Base-by-base conservation (phyloP, 2,888 invertebrate genomes). In the Dione juno region DNA sequence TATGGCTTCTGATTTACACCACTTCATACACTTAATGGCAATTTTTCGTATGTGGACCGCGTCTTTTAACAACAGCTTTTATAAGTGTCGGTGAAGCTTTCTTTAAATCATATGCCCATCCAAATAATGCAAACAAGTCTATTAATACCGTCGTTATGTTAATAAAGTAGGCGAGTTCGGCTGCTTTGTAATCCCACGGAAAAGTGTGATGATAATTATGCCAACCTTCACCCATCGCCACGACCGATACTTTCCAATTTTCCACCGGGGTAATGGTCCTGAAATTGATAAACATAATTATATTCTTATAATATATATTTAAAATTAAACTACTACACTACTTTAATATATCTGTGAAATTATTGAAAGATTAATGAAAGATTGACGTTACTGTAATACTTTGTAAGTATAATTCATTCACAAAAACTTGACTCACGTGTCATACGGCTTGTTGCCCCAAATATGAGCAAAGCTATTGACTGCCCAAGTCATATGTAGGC, bases 181-280 rank as follows among this genome's bases (percentile, higher is more conserved):
- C 96, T 37, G 98, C 96, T 81, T 97, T 96, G 94, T 98, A 98
- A 87, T 98, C 98, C 96, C 97, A 97, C 0, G 98, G 98, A 88
- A 98, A 98, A 0, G 96, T 96, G 88, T 98, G 98, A 85, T 98
- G 98, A 87, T 97, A 98, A 89, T 98, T 98, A 91, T 98, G 98
- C 96, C 97, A 98, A 6, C 98, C 98, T 86, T 97, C 97, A 0
- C 97, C 97, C 88, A 97, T 93, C 0, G 97, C 95, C 28, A 95
- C 81, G 0, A 96, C 80, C 0, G 97, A 95, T 0, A 98, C 97
- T 0, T 93, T 88, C 76, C 94, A 93, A 84, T 97, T 98, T 88
- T 98, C 96, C 0, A 94, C 92, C 0, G 98, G 97, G 84, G 95
- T 96, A 79, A 98, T 96, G 83, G 93, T 90, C 78, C 97, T 96